Conservation (phyloP, 2,888 invertebrate species). For the Horisme vitalbata region DNA sequence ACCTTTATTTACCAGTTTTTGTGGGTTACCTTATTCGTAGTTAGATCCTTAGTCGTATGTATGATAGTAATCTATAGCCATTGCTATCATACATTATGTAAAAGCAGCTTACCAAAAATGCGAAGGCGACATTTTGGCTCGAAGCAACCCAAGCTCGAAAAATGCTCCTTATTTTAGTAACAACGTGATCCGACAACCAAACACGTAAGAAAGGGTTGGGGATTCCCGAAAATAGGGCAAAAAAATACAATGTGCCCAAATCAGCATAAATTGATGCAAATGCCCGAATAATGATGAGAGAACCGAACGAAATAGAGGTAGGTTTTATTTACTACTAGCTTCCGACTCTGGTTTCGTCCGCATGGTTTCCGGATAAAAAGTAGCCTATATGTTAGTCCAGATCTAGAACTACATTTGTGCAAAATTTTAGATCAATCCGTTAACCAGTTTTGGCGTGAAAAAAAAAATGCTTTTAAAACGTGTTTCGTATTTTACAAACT, state of each 20-base stretch:
- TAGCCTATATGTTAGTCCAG: too few relatives aligned
- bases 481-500: too few relatives aligned
- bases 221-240: slow-evolving; percentile 14
- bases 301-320: not conserved
- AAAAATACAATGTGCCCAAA: slow-evolving; percentile 14
- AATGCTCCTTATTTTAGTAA: slow-evolving; percentile 22
- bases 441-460: too few relatives aligned
- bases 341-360: too few relatives aligned
- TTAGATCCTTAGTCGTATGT: too few relatives aligned
- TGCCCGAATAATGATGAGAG: not conserved
- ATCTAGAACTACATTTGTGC: too few relatives aligned
- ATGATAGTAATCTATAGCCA: not conserved
- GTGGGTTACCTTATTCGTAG: too few relatives aligned
- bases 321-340: too few relatives aligned
- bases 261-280: slow-evolving; percentile 16
- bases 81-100: not conserved
- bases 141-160: slow-evolving; percentile 9
- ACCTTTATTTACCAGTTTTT: too few relatives aligned
- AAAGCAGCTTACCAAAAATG: slow-evolving; percentile 6
- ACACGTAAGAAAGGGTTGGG: slow-evolving; percentile 15
- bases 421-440: too few relatives aligned
- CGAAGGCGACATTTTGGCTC: slow-evolving; percentile 2
- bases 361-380: too few relatives aligned
- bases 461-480: too few relatives aligned
- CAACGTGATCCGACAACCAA: slow-evolving; percentile 26